Base-by-base conservation (phyloP, 2,888 invertebrate genomes). In the Diarsia mendica region DNA sequence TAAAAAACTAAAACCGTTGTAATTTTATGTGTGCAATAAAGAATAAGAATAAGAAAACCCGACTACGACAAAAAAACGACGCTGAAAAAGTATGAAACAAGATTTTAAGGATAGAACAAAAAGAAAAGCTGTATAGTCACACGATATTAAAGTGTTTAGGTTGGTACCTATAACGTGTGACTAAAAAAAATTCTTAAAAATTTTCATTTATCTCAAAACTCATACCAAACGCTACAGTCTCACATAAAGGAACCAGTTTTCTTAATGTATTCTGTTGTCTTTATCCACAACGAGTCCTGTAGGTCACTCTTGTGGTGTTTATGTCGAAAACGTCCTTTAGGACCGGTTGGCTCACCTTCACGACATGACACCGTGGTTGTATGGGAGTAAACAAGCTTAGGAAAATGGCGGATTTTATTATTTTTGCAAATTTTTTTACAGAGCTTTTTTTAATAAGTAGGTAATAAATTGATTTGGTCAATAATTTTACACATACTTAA, bases 271-370 rank as follows among this genome's bases (percentile, higher is more conserved):
- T 85, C 86, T 63, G 70, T 79, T 73, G 85, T 71, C 67, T 86
- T 72, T 79, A 79, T 81, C 73, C 77, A 73, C 66, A 89, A 90
- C 89, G 77, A 85, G 89, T 90, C 88, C 88, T 91, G 89, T 90
- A 91, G 92, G 92, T 92, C 92, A 92, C 78, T 83, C 85, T 82
- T 51, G 73, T 67, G 63, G 44, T 67, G 74, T 48, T 80, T 84
- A 86, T 88, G 88, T 89, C 88, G 80, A 89, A 87, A 85, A 80
- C 87, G 90, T 90, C 91, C 89, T 91, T 82, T 69, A 28, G 33
- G 58, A 88, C 89, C 84, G 85, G 84, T 83, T 64, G 3, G 61
- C 9, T 86, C 81, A 84, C 85, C 84, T 86, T 60, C 28, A 63
- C 53, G 67, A 15, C 70, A 71, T 80, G 67, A 53, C 55, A 65